These are phyloP conservation scores for Galerucella nymphaeae DNA, from an alignment of 2,888 invertebrate genomes.

Conservation along the genomic window DNA sequence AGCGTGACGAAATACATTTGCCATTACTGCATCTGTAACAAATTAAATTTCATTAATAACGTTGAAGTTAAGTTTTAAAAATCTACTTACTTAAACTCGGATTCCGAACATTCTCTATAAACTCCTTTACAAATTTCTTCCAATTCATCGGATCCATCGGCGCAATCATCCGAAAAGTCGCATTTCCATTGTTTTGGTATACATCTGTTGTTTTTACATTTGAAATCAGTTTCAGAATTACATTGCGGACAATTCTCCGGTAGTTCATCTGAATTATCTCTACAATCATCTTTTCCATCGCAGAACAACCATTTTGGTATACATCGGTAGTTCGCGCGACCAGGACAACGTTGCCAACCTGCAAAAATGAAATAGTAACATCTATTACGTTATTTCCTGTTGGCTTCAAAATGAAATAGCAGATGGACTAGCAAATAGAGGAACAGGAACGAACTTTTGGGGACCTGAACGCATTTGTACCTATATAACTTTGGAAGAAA, in stretches of 20 bases:
- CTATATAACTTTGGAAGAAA: too few species aligned
- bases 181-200: constrained; percentile 84
- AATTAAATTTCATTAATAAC: too few species aligned
- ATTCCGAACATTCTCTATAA: constrained; percentile 93
- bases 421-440: too few species aligned
- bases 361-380: background rate
- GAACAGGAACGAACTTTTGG: too few species aligned
- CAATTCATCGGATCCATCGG: constrained; percentile 91
- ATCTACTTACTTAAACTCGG: constrained; percentile 73
- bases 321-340: constrained; percentile 92
- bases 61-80: too few species aligned
- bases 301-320: constrained; percentile 99
- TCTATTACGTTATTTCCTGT: too few species aligned
- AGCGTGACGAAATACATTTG: constrained; percentile 90
- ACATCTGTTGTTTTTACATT: constrained; percentile 83
- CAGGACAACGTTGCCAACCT: constrained; percentile 94
- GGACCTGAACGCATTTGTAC: too few species aligned
- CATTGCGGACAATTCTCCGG: constrained; percentile 93
- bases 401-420: too few species aligned
- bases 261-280: constrained; percentile 94
- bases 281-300: constrained; percentile 96
- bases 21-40: constrained; percentile 76
- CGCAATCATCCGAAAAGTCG: constrained; percentile 97
- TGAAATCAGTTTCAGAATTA: constrained; percentile 88
- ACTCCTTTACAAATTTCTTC: constrained; percentile 83